Percentiles rank a stretch among this genome's conserved stretches.
Conservation (phyloP, 2,797 vertebrate genomes). For the Botia almorhae region DNA sequence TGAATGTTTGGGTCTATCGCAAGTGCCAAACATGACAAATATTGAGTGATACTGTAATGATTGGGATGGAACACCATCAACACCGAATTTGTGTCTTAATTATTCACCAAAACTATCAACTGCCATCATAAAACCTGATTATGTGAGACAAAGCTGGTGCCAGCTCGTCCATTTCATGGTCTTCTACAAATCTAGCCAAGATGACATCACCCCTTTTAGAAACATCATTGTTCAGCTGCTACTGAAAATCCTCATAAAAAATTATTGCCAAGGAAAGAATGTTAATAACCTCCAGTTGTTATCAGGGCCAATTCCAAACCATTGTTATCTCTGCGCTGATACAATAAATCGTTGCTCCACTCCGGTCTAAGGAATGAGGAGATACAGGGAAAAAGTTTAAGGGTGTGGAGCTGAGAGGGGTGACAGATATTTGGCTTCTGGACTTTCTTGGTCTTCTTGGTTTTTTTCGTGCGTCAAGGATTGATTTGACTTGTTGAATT, state of each 20-base stretch:
- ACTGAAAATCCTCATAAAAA: slow-evolving; percentile 66
- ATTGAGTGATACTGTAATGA: background rate
- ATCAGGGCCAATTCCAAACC: slow-evolving; percentile 61
- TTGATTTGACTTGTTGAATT: slow-evolving; percentile 17
- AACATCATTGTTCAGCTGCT: slow-evolving; percentile 60
- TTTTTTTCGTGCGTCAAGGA: slow-evolving; percentile 15
- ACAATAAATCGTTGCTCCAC: slow-evolving; percentile 59
- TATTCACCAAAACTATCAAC: slow-evolving; percentile 37
- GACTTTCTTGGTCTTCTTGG: too few species aligned
- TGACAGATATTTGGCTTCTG: slow-evolving; percentile 46
- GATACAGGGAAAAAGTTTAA: slow-evolving; percentile 27
- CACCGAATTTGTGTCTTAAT: slow-evolving; percentile 7
- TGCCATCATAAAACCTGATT: slow-evolving; percentile 15
- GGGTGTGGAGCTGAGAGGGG: slow-evolving; percentile 32
- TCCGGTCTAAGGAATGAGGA: slow-evolving; percentile 38
- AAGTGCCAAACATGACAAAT: background rate
- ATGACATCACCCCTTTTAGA: slow-evolving; percentile 56
- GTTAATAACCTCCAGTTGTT: slow-evolving; percentile 62
- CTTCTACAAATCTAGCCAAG: slow-evolving; percentile 45
- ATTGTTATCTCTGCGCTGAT: slow-evolving; percentile 61
- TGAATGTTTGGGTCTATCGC: background rate
- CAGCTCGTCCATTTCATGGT: slow-evolving; percentile 33
- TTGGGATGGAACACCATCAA: background rate
- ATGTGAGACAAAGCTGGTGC: slow-evolving; percentile 19
- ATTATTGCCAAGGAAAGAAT: slow-evolving; percentile 61